Evolutionary conservation across 2,888 invertebrate species (phyloP).

Genomic region (Syritta pipiens): DNA sequence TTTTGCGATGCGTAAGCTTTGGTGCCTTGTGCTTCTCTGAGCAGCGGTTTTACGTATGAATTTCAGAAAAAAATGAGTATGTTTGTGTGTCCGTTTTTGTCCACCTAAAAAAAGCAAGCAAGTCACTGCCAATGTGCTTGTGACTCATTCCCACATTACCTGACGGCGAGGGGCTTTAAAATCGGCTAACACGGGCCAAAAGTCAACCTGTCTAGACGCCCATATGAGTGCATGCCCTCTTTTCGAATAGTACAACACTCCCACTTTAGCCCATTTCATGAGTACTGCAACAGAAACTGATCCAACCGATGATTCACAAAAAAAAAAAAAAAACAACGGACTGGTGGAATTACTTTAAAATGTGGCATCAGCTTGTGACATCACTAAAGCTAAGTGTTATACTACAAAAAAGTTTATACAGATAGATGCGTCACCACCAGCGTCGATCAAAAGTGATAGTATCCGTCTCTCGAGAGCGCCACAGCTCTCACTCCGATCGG

Average conservation of each 20-base stretch:
- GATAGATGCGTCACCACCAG: slow-evolving; percentile 35
- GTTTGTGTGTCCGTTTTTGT: neutral
- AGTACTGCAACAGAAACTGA: neutral
- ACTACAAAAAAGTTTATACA: neutral
- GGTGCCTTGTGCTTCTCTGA: neutral
- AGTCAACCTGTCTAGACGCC: slow-evolving; percentile 41
- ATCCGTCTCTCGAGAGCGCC: neutral
- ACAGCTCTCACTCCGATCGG: no score
- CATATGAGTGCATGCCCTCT: slow-evolving; percentile 7
- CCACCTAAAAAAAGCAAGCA: slow-evolving; percentile 10
- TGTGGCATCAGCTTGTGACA: no score
- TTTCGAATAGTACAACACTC: neutral
- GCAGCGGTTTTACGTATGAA: neutral
- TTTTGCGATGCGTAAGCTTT: slow-evolving; percentile 23
- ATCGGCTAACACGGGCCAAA: neutral
- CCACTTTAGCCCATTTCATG: slow-evolving; percentile 23
- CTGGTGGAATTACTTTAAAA: no score
- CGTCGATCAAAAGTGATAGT: slow-evolving; percentile 20
- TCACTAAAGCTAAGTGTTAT: no score
- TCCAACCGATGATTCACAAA: slow-evolving; percentile 29
- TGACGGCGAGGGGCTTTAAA: slow-evolving; percentile 1
- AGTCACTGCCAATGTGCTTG: slow-evolving; percentile 1
- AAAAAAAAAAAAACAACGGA: neutral
- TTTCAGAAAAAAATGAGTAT: neutral
- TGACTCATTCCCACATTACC: slow-evolving; percentile 32